Percentiles rank a stretch among this genome's conserved stretches.
Conservation (phyloP, 2,113 vertebrate species). For the Bothrops jararaca region DNA sequence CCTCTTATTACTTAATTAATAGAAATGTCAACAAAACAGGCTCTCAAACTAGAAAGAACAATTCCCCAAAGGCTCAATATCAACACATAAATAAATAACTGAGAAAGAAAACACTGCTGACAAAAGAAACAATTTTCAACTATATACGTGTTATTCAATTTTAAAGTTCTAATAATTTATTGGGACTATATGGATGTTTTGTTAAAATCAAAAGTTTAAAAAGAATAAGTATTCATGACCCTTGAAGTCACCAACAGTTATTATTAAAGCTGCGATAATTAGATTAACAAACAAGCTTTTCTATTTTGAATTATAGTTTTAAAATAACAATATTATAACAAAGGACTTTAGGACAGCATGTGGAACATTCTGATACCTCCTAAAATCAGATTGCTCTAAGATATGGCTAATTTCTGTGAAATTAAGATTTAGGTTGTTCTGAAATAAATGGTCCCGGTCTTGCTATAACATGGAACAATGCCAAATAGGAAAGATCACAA, state of each 20-base stretch:
- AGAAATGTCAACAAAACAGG: background rate
- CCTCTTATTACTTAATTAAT: background rate
- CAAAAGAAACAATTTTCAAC: background rate
- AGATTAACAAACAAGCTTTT: background rate
- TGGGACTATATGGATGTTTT: background rate
- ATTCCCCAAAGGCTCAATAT: background rate
- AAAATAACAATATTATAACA: background rate
- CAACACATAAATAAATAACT: background rate
- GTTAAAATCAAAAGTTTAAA: background rate
- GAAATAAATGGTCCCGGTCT: background rate
- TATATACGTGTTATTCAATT: background rate
- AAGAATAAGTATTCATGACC: constrained; percentile 22
- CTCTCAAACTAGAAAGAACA: background rate
- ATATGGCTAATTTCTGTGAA: background rate
- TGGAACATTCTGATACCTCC: background rate
- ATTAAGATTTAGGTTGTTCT: background rate
- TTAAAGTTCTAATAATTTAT: background rate
- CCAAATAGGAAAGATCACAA: background rate
- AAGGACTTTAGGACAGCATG: background rate
- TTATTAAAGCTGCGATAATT: background rate
- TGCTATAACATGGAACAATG: background rate
- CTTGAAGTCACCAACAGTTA: constrained; percentile 16
- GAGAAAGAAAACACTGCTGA: background rate
- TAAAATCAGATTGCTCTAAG: background rate
- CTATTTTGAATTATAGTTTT: background rate